Conservation (phyloP, 2,888 invertebrate species). For the Lasioglossum figueresi region DNA sequence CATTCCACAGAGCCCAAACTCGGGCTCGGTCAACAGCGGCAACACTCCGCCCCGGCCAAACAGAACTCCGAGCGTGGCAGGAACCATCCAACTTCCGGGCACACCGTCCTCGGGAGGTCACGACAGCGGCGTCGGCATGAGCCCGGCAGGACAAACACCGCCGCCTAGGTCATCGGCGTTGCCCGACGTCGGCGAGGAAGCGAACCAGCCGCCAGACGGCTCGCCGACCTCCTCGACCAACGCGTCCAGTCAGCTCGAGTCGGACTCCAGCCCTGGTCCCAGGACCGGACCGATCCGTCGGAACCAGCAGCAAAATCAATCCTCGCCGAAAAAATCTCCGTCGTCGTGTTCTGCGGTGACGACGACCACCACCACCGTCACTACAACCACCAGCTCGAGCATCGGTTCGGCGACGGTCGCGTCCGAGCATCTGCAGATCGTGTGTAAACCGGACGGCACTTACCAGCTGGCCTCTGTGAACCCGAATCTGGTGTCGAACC, state of each 20-base stretch:
- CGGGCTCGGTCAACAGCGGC: constrained; percentile 78
- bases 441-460: constrained; percentile 81
- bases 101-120: constrained; percentile 82
- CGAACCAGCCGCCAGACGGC: constrained; percentile 79
- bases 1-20: constrained; percentile 81
- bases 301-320: constrained; percentile 74
- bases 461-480: constrained; percentile 79
- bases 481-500: constrained; percentile 73
- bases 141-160: constrained; percentile 82
- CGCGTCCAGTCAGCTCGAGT: constrained; percentile 73
- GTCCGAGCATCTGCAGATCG: constrained; percentile 79
- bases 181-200: constrained; percentile 81
- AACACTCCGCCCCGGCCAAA: constrained; percentile 80
- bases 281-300: constrained; percentile 68
- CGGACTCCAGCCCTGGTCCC: constrained; percentile 67
- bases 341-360: constrained; percentile 71
- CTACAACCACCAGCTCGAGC: constrained; percentile 50
- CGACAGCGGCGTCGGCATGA: constrained; percentile 82
- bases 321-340: constrained; percentile 78
- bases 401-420: constrained; percentile 68
- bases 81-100: constrained; percentile 80
- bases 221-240: constrained; percentile 77
- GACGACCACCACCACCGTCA: constrained; percentile 63
- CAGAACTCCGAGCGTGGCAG: constrained; percentile 77
- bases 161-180: constrained; percentile 78